A percentile compares a stretch with the other conserved stretches of the same genome.
These are phyloP conservation scores for Acropternis orthonyx DNA, from an alignment of 2,797 vertebrate genomes.

Conservation along the genomic window DNA sequence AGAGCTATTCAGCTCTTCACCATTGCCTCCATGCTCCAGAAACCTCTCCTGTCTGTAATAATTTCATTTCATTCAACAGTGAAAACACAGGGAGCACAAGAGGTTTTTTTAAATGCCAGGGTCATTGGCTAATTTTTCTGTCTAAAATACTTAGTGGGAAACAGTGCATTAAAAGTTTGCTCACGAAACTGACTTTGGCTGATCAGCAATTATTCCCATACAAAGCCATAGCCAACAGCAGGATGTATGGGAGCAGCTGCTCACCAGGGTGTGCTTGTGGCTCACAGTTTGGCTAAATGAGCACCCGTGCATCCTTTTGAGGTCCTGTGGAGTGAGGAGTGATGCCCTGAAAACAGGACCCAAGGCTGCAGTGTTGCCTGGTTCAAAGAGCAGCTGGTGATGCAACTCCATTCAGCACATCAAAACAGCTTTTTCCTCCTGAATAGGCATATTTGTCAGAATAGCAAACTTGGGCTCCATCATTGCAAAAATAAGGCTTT, in stretches of 20 bases:
- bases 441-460: background rate
- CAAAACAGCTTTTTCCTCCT: background rate
- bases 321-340: background rate
- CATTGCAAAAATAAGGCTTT: slow-evolving; percentile 28
- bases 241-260: accelerated
- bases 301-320: background rate
- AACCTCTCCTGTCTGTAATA: background rate
- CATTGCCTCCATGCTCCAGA: background rate
- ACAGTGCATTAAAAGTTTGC: background rate
- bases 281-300: background rate
- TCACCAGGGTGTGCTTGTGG: background rate
- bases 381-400: background rate
- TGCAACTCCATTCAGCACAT: background rate
- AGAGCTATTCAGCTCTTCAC: background rate
- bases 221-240: accelerated
- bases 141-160: slow-evolving; percentile 14
- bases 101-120: background rate
- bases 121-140: background rate
- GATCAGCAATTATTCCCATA: background rate
- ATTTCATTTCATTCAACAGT: background rate
- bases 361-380: background rate
- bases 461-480: background rate
- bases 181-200: accelerated
- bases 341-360: background rate
- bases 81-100: background rate